phyloP scores from a whole-genome alignment of 2,797 vertebrate genomes.

The Sorex maritimensis region DNA sequence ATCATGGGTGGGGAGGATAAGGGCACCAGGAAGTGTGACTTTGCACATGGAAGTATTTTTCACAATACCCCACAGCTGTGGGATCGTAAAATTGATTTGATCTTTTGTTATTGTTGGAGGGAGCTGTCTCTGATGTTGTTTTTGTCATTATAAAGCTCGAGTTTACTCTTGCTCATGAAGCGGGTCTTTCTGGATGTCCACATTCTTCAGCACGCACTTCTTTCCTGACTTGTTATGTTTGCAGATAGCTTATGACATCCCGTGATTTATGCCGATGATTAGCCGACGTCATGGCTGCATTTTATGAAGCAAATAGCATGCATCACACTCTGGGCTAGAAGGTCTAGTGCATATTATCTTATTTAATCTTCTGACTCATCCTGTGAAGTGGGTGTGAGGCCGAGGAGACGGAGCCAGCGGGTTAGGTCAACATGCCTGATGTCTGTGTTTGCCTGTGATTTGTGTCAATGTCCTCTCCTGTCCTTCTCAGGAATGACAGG shows the following conservation, averaged over 20 bases:
- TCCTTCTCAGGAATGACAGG: not conserved
- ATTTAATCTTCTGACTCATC: not conserved
- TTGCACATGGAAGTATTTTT: not conserved
- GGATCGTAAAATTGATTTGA: slow-evolving; percentile 14
- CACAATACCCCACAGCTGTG: slow-evolving; percentile 27
- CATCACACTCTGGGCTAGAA: not conserved
- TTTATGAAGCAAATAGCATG: not conserved
- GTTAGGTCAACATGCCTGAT: not conserved
- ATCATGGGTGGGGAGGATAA: not conserved
- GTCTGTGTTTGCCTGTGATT: not conserved
- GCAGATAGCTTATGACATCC: not conserved
- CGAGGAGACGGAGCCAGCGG: slow-evolving; percentile 27
- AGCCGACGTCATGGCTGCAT: not conserved
- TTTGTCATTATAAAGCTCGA: not conserved
- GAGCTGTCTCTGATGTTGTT: not conserved
- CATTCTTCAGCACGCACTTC: not conserved
- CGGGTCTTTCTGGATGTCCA: not conserved
- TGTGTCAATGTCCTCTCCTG: slow-evolving; percentile 21
- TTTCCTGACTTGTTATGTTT: not conserved
- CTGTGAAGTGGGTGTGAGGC: not conserved
- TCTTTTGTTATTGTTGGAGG: not conserved
- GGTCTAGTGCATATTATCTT: not conserved
- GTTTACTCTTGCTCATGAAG: slow-evolving; percentile 5
- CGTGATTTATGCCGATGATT: not conserved
- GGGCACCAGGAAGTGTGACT: not conserved